phyloP scores from a whole-genome alignment of 2,113 vertebrate genomes.

The Nibea coibor region DNA sequence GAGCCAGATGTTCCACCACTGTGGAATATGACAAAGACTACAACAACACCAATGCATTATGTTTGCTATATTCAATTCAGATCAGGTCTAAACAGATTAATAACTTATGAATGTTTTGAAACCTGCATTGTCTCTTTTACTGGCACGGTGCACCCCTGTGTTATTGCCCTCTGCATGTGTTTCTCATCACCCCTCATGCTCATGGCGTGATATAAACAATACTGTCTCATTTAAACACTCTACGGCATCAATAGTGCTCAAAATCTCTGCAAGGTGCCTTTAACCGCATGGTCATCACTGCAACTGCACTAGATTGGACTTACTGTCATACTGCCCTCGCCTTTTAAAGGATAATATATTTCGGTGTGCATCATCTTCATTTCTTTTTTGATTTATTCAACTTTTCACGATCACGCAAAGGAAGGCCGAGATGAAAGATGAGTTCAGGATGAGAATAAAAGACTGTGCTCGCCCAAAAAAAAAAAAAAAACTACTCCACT shows the following conservation, averaged over 20 bases:
- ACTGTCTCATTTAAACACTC: not conserved
- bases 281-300: not conserved
- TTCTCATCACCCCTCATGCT: not conserved
- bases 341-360: not conserved
- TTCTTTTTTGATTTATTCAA: not conserved
- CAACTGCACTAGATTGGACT: not conserved
- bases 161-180: conserved; percentile 19
- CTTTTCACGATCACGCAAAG: not conserved
- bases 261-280: not conserved
- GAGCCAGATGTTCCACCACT: conserved; percentile 1
- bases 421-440: not conserved
- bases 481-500: too few relatives aligned
- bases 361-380: not conserved
- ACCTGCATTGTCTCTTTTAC: not conserved
- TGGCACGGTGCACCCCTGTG: not conserved
- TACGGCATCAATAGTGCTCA: not conserved
- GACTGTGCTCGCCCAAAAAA: not conserved
- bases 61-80: not conserved
- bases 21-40: not conserved
- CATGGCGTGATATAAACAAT: not conserved
- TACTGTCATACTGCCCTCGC: not conserved
- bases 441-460: not conserved
- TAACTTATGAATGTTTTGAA: conserved; percentile 12
- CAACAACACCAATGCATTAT: not conserved
- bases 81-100: not conserved